Evolutionary conservation across 2,797 vertebrate species (phyloP).

Genomic region (Phyllotis vaccarum): DNA sequence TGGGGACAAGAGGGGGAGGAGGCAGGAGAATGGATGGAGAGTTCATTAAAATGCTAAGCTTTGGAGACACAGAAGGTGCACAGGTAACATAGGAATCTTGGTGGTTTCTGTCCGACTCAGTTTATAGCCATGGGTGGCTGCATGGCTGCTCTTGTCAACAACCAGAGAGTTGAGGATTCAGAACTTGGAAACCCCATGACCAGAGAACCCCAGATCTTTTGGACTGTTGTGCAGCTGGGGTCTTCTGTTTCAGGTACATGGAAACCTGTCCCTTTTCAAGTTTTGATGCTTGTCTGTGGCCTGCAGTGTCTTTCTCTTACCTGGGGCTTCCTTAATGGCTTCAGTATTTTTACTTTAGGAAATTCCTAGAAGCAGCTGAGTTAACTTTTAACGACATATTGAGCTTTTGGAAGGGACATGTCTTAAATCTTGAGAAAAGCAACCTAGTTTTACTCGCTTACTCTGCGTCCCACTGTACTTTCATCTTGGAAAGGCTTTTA

Average conservation of each 20-base stretch:
- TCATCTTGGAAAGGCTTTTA: conserved; percentile 53
- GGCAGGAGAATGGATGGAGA: neutral
- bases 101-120: neutral
- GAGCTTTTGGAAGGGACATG: conserved; percentile 16
- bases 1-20: neutral
- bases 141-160: neutral
- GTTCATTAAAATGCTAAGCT: neutral
- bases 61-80: neutral
- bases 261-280: neutral
- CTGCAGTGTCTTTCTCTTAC: neutral
- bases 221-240: no score
- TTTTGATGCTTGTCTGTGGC: neutral
- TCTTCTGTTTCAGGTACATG: neutral
- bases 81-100: neutral
- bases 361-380: conserved; percentile 22
- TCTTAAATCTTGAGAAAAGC: conserved; percentile 59
- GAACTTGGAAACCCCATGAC: neutral
- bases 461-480: neutral
- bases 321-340: conserved; percentile 31
- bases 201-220: neutral
- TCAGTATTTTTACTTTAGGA: neutral
- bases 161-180: neutral
- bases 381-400: conserved; percentile 51
- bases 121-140: neutral
- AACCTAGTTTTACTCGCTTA: neutral